Evolutionary conservation across 2,888 invertebrate species (phyloP), one percentile per base, ranked within the genome.

Genomic region (Drosophila atripex): DNA sequence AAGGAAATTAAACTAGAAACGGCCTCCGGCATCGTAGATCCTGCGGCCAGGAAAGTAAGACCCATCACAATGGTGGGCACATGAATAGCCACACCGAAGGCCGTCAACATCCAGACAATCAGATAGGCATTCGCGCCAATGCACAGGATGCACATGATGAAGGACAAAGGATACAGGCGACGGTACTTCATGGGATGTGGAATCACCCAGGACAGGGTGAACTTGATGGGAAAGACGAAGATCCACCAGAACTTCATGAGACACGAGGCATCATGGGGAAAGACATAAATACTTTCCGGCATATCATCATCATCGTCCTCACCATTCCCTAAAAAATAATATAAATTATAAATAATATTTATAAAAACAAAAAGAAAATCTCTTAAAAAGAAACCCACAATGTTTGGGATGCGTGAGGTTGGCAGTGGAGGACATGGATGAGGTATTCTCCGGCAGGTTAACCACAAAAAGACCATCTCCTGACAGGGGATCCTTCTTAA

Each of bases 1-100:
- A 97, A 95, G 88, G 97, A 96, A 73, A 98, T 96, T 35, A 96
- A 94, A 85, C 97, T 96, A 0, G 97, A 96, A 35, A 93, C 93
- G 0, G 94, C 94, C 85, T 94, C 98, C 0, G 98, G 98, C 79
- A 98, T 93, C 79, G 97, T 97, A 1, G 97, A 97, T 3, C 98
- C 98, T 16, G 96, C 96, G 0, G 98, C 97, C 69, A 98, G 92
- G 86, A 98, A 96, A 0, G 97, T 97, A 86, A 98, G 94, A 2
- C 98, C 98, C 95, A 98, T 96, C 0, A 98, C 95, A 9, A 97
- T 95, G 80, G 97, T 97, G 0, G 97, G 96, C 51, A 98, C 95
- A 4, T 93, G 93, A 43, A 97, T 93, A 0, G 97, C 95, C 72
- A 94, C 93, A 28, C 98, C 98, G 74, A 97, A 94, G 3, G 96